A percentile compares a stretch with the other conserved stretches of the same genome.
phyloP scores from a whole-genome alignment of 2,797 vertebrate genomes.

The Menidia menidia region DNA sequence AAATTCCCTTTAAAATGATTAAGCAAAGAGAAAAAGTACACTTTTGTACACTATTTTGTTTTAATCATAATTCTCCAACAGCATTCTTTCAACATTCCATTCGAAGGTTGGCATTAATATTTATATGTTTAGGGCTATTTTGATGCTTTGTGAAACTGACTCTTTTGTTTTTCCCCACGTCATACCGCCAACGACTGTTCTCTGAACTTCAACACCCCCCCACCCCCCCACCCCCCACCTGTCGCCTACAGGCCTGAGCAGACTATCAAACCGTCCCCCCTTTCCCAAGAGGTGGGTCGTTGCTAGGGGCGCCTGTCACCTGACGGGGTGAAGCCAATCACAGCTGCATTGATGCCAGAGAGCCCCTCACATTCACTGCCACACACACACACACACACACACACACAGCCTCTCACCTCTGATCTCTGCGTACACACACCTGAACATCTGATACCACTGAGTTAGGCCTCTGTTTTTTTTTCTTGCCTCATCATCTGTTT shows the following conservation, averaged over 20 bases:
- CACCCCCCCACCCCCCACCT: slow-evolving; percentile 41
- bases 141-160: slow-evolving; percentile 15
- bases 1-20: too few relatives aligned
- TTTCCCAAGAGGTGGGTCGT: slow-evolving; percentile 30
- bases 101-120: not conserved
- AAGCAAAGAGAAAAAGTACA: too few relatives aligned
- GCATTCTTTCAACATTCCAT: not conserved
- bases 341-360: slow-evolving; percentile 22
- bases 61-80: not conserved
- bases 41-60: not conserved
- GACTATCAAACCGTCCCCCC: slow-evolving; percentile 42
- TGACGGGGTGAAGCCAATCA: slow-evolving; percentile 64
- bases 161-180: slow-evolving; percentile 19
- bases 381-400: slow-evolving; percentile 44
- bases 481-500: slow-evolving; percentile 70
- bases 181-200: slow-evolving; percentile 16
- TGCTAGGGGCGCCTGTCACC: slow-evolving; percentile 57
- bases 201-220: slow-evolving; percentile 50
- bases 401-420: slow-evolving; percentile 60
- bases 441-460: slow-evolving; percentile 81
- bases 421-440: slow-evolving; percentile 60
- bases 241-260: slow-evolving; percentile 54
- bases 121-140: slow-evolving; percentile 1
- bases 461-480: slow-evolving; percentile 46
- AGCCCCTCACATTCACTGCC: slow-evolving; percentile 32